These are phyloP conservation scores for Spatula clypeata DNA, from an alignment of 2,797 vertebrate genomes.

Conservation along the genomic window DNA sequence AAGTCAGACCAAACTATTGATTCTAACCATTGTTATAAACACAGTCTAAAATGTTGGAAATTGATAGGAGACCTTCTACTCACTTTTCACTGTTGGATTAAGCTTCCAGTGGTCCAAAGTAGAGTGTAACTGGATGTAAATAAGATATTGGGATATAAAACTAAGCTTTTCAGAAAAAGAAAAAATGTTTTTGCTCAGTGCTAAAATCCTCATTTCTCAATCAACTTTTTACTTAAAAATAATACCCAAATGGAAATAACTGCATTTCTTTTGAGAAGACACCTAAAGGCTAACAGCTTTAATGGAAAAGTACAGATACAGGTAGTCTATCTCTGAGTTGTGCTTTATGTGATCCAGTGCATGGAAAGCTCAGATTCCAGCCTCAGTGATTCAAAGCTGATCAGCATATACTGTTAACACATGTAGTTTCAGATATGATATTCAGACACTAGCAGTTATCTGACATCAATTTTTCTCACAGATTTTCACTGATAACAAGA, in stretches of 20 bases:
- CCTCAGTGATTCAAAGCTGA: background rate
- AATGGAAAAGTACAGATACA: background rate
- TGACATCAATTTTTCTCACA: background rate
- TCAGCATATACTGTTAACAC: background rate
- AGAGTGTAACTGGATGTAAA: background rate
- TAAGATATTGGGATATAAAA: background rate
- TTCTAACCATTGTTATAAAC: background rate
- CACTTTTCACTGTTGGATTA: background rate
- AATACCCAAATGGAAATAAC: background rate
- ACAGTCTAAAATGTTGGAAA: background rate
- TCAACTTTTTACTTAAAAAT: background rate
- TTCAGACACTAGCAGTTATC: background rate
- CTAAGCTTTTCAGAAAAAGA: background rate
- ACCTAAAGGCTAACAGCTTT: background rate
- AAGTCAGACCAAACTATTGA: background rate
- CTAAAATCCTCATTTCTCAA: background rate
- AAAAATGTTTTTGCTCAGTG: background rate
- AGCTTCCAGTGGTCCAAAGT: background rate
- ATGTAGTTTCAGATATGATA: background rate
- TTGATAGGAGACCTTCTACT: background rate
- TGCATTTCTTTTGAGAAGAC: background rate
- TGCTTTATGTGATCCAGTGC: background rate
- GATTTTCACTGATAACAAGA: background rate
- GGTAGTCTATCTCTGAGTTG: background rate
- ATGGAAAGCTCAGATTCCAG: background rate